Percentiles rank a stretch among this genome's conserved stretches.
phyloP scores from a whole-genome alignment of 1,140 invertebrate species.

The Bombus impatiens region DNA sequence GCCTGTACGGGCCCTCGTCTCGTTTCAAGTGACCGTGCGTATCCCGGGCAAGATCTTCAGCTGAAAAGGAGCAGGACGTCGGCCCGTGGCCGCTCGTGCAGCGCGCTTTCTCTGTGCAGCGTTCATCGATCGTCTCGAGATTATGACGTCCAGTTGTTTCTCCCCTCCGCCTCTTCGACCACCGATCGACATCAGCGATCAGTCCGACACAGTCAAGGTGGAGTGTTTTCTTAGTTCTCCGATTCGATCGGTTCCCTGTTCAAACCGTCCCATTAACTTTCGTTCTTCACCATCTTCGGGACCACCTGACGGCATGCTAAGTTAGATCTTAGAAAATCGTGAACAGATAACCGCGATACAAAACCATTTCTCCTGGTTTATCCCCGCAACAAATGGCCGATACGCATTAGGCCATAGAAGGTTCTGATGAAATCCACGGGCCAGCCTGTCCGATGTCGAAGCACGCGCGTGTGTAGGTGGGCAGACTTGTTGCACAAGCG shows the following conservation, averaged over 20 bases:
- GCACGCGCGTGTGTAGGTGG: conserved; percentile 47
- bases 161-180: conserved; percentile 87
- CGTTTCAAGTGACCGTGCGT: conserved; percentile 20
- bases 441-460: conserved; percentile 3
- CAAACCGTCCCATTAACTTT: not conserved
- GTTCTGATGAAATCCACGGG: conserved; percentile 29
- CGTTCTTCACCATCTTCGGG: not conserved
- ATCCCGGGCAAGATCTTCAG: not conserved
- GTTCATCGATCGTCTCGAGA: conserved; percentile 54
- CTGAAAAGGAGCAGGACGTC: conserved; percentile 7
- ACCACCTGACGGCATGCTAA: not conserved
- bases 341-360: not conserved
- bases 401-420: not conserved
- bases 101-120: conserved; percentile 27
- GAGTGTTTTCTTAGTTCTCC: conserved; percentile 18
- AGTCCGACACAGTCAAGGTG: conserved; percentile 91
- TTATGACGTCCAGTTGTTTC: conserved; percentile 85
- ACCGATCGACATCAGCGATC: conserved; percentile 89
- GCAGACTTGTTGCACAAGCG: conserved; percentile 57
- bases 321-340: not conserved
- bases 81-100: conserved; percentile 39
- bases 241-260: not conserved
- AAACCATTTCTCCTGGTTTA: not conserved
- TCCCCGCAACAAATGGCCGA: not conserved
- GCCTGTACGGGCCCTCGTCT: conserved; percentile 47